phyloP scores from a whole-genome alignment of 2,888 invertebrate species.

The Notodromas monacha region DNA sequence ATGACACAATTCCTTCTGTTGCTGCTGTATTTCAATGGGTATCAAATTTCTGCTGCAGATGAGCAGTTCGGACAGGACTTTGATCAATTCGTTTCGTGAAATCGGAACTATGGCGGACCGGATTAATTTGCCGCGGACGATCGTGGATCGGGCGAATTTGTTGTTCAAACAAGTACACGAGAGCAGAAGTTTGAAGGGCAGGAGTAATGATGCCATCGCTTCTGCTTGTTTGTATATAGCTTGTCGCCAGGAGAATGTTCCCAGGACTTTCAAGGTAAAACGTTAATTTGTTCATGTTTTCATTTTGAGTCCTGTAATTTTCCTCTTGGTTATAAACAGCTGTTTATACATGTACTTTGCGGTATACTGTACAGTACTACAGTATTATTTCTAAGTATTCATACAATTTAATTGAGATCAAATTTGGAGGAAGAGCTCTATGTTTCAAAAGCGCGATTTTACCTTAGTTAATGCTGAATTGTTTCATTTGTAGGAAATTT shows the following conservation, averaged over 20 bases:
- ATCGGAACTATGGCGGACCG: slow-evolving; percentile 94
- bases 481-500: slow-evolving; percentile 43
- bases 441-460: background rate
- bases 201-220: slow-evolving; percentile 89
- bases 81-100: slow-evolving; percentile 83
- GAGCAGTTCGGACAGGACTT: slow-evolving; percentile 73
- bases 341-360: background rate
- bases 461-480: slow-evolving; percentile 7
- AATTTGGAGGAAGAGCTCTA: background rate
- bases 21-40: background rate
- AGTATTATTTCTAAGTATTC: background rate
- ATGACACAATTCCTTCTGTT: background rate
- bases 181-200: slow-evolving; percentile 70
- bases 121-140: slow-evolving; percentile 80
- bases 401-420: background rate
- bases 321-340: background rate
- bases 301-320: background rate
- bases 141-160: slow-evolving; percentile 80
- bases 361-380: too few species aligned
- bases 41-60: too few species aligned
- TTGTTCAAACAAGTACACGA: slow-evolving; percentile 88
- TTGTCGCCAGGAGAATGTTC: slow-evolving; percentile 90
- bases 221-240: slow-evolving; percentile 97
- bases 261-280: slow-evolving; percentile 61
- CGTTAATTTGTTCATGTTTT: too few species aligned